A percentile compares a stretch with the other conserved stretches of the same genome.
These are phyloP conservation scores for Pseudanteris insignis DNA, from an alignment of 2,888 invertebrate species.

Conservation along the genomic window DNA sequence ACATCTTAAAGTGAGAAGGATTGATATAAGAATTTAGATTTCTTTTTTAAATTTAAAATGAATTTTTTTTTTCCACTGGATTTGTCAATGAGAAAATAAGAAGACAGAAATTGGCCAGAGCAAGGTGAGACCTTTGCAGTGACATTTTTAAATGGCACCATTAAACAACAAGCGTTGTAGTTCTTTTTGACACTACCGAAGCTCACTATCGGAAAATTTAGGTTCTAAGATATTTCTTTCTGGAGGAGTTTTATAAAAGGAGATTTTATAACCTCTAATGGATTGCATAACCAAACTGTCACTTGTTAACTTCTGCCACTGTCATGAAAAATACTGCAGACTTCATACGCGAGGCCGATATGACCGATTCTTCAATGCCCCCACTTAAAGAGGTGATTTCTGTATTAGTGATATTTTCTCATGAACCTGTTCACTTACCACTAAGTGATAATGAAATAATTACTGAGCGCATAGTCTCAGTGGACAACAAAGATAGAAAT, in stretches of 20 bases:
- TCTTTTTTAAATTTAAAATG: slow-evolving; percentile 38
- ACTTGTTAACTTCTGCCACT: slow-evolving; percentile 3
- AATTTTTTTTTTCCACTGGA: slow-evolving; percentile 8
- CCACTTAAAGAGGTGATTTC: slow-evolving; percentile 1
- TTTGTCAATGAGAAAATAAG: slow-evolving; percentile 6
- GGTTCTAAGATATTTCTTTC: not conserved
- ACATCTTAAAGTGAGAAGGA: slow-evolving; percentile 34
- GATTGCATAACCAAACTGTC: slow-evolving; percentile 1
- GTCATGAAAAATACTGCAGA: not conserved
- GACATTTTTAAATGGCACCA: slow-evolving; percentile 1
- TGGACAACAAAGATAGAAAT: no score
- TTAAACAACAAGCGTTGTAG: not conserved
- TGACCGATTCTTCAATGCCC: slow-evolving; percentile 6
- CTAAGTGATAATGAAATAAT: no score
- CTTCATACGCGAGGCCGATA: no score
- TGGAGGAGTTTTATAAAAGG: slow-evolving; percentile 1
- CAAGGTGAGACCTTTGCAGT: not conserved
- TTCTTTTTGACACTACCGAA: not conserved
- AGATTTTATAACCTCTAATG: slow-evolving; percentile 22
- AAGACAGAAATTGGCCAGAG: slow-evolving; percentile 2
- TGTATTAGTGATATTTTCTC: no score
- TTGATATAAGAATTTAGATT: slow-evolving; percentile 24
- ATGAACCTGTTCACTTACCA: no score
- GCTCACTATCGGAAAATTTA: not conserved
- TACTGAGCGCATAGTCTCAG: no score